A percentile compares a stretch with the other conserved stretches of the same genome.
Evolutionary conservation across 2,797 vertebrate species (phyloP).

Genomic region (Babyrousa celebensis): DNA sequence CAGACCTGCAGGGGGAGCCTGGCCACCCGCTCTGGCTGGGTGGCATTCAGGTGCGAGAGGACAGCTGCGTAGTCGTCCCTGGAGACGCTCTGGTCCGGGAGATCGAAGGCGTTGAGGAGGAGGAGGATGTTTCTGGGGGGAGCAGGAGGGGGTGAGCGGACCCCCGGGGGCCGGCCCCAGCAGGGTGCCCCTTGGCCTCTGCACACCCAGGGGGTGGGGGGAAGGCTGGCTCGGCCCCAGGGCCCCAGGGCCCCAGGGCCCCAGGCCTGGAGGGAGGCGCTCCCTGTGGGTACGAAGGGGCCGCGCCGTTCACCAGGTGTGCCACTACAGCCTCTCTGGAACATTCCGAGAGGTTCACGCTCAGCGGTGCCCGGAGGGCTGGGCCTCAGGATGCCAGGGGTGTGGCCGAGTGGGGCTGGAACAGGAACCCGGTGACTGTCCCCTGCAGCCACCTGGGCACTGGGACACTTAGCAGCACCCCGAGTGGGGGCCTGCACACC

Average conservation of each 20-base stretch:
- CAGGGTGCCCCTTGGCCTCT: not conserved
- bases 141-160: not conserved
- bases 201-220: not conserved
- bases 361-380: too few species aligned
- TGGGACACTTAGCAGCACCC: accelerated
- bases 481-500: accelerated
- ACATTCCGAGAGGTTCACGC: accelerated
- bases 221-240: not conserved
- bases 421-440: not conserved
- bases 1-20: slow-evolving; percentile 91
- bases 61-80: slow-evolving; percentile 90
- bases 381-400: too few species aligned
- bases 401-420: accelerated
- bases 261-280: accelerated
- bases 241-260: too few species aligned
- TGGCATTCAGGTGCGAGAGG: slow-evolving; percentile 89
- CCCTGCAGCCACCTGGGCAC: not conserved
- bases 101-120: slow-evolving; percentile 93
- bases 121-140: slow-evolving; percentile 93
- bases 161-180: accelerated
- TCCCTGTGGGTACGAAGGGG: not conserved
- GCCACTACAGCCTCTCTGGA: accelerated
- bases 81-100: slow-evolving; percentile 93
- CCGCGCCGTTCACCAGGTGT: accelerated
- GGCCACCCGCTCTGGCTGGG: slow-evolving; percentile 86